These are phyloP conservation scores for Mus musculus DNA, from an alignment of 2,113 vertebrate genomes.

Conservation along the genomic window DNA sequence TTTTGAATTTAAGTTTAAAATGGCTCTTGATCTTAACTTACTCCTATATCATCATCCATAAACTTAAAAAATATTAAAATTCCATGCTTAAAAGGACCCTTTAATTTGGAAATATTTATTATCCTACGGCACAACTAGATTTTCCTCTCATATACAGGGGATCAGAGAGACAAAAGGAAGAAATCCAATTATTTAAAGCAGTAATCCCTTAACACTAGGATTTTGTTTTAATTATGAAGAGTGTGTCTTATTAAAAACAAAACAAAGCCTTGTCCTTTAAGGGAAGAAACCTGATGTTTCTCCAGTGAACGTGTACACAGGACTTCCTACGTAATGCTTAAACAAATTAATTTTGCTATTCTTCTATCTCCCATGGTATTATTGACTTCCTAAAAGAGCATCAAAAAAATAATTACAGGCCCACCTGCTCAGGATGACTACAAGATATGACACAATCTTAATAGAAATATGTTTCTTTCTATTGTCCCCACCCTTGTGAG, in stretches of 20 bases:
- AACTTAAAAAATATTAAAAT: slow-evolving; percentile 66
- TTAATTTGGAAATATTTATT: slow-evolving; percentile 75
- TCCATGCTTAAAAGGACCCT: slow-evolving; percentile 53
- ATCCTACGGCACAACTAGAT: slow-evolving; percentile 63
- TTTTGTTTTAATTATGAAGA: slow-evolving; percentile 83
- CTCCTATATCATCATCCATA: slow-evolving; percentile 30
- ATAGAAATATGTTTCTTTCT: slow-evolving; percentile 36
- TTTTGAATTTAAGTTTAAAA: slow-evolving; percentile 46
- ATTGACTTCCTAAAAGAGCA: slow-evolving; percentile 71
- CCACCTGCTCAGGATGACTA: slow-evolving; percentile 53
- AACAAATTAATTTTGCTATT: slow-evolving; percentile 76
- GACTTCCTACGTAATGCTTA: slow-evolving; percentile 67
- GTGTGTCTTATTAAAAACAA: slow-evolving; percentile 80
- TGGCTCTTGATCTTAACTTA: background rate
- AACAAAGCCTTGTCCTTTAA: slow-evolving; percentile 77
- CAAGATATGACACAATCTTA: slow-evolving; percentile 14
- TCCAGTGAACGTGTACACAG: slow-evolving; percentile 47
- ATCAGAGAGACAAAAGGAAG: slow-evolving; percentile 76
- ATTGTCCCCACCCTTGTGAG: background rate
- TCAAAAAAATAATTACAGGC: slow-evolving; percentile 64
- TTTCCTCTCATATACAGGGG: slow-evolving; percentile 69
- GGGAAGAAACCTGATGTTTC: slow-evolving; percentile 55
- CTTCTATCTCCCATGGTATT: slow-evolving; percentile 66
- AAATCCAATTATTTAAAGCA: slow-evolving; percentile 82
- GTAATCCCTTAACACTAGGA: slow-evolving; percentile 81